These are phyloP conservation scores for Erebia aethiops DNA, from an alignment of 2,888 invertebrate species.

Conservation along the genomic window DNA sequence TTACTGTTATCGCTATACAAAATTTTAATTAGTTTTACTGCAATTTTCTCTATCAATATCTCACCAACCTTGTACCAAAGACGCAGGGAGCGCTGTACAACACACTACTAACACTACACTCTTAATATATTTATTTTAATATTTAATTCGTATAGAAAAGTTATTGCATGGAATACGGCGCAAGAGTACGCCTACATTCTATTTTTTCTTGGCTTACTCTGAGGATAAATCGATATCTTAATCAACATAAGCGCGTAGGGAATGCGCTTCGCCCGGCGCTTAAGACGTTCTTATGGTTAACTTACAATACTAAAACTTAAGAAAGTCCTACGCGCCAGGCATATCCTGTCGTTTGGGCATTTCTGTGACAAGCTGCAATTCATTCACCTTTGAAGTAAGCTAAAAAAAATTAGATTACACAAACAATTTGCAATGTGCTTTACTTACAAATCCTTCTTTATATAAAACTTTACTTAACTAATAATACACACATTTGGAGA, in stretches of 20 bases:
- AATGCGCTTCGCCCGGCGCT: neutral
- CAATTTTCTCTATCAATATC: neutral
- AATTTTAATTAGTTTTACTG: slow-evolving; percentile 12
- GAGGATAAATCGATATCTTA: neutral
- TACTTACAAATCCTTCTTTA: slow-evolving; percentile 38
- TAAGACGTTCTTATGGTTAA: no score
- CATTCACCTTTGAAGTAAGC: neutral
- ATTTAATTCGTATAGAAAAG: slow-evolving; percentile 55
- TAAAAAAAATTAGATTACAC: neutral
- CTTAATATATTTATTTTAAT: slow-evolving; percentile 36
- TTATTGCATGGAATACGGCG: slow-evolving; percentile 53
- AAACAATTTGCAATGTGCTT: slow-evolving; percentile 36
- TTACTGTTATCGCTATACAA: neutral
- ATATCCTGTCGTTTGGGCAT: no score
- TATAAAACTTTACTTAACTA: slow-evolving; percentile 27
- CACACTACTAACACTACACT: slow-evolving; percentile 39
- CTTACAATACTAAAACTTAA: no score
- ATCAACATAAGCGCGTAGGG: neutral
- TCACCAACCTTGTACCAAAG: neutral
- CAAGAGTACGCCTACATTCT: slow-evolving; percentile 16
- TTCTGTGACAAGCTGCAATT: neutral
- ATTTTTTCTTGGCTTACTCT: neutral
- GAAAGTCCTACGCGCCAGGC: no score
- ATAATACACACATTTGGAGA: slow-evolving; percentile 6
- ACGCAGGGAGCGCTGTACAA: slow-evolving; percentile 28